Conservation (phyloP, 2,797 vertebrate species). For the Pipistrellus kuhlii region DNA sequence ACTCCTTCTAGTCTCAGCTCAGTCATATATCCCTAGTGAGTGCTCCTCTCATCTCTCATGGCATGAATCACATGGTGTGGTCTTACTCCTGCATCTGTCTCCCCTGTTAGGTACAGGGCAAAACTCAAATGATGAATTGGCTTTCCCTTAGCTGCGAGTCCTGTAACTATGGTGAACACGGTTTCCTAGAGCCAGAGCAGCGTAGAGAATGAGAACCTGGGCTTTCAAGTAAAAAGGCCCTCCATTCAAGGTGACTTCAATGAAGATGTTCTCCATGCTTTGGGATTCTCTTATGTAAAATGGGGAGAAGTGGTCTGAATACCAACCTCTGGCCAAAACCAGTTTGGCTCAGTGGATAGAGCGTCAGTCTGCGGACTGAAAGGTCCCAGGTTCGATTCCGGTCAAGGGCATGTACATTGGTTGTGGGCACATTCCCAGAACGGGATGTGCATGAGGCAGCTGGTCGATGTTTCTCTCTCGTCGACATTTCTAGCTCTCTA, state of each 20-base stretch:
- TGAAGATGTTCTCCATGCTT: background rate
- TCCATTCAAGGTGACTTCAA: background rate
- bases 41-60: background rate
- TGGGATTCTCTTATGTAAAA: background rate
- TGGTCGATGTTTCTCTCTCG: too few relatives aligned
- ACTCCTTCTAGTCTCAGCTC: background rate
- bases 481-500: too few relatives aligned
- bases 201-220: background rate
- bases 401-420: too few relatives aligned
- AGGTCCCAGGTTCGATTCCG: too few relatives aligned
- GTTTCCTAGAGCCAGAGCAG: background rate
- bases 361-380: too few relatives aligned
- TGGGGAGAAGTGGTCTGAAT: background rate
- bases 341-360: too few relatives aligned
- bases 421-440: too few relatives aligned
- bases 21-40: background rate
- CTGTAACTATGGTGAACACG: background rate
- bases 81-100: background rate
- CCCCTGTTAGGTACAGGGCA: background rate
- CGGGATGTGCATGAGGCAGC: too few relatives aligned
- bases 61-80: background rate
- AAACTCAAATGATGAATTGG: background rate
- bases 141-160: background rate
- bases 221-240: background rate
- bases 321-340: background rate